phyloP scores from a whole-genome alignment of 2,797 vertebrate genomes.

The Uromys caudimaculatus region DNA sequence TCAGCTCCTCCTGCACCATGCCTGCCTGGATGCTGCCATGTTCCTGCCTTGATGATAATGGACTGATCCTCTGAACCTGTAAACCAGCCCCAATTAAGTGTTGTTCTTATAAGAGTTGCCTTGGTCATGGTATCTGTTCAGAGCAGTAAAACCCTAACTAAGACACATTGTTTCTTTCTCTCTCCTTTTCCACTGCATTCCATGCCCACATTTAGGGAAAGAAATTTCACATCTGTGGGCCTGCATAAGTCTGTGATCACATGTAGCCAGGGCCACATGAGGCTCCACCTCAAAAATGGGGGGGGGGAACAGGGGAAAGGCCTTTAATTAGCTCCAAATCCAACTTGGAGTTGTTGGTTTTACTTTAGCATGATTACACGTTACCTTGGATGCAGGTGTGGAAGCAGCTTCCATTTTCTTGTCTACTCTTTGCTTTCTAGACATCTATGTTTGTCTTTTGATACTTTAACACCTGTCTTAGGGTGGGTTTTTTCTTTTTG shows the following conservation, averaged over 20 bases:
- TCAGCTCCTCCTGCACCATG: too few relatives aligned
- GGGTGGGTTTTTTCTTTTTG: too few relatives aligned
- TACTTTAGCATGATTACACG: slow-evolving; percentile 7
- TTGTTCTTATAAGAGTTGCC: too few relatives aligned
- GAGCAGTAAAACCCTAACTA: too few relatives aligned
- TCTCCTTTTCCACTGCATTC: background rate
- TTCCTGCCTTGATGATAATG: too few relatives aligned
- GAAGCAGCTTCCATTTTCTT: background rate
- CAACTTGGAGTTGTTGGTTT: background rate
- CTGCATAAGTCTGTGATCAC: background rate
- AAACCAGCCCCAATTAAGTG: too few relatives aligned
- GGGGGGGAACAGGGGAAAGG: too few relatives aligned
- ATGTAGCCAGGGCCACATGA: background rate
- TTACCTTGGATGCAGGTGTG: background rate
- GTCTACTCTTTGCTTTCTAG: background rate
- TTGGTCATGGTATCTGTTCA: too few relatives aligned
- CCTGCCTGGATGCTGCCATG: too few relatives aligned
- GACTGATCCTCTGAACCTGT: too few relatives aligned
- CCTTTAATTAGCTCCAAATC: slow-evolving; percentile 17
- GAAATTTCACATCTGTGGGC: background rate
- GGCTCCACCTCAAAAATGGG: background rate
- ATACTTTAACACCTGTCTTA: too few relatives aligned
- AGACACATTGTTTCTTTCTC: background rate
- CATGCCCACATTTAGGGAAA: background rate
- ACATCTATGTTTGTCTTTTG: background rate